phyloP scores from a whole-genome alignment of 2,797 vertebrate species.

The Artibeus jamaicensis region DNA sequence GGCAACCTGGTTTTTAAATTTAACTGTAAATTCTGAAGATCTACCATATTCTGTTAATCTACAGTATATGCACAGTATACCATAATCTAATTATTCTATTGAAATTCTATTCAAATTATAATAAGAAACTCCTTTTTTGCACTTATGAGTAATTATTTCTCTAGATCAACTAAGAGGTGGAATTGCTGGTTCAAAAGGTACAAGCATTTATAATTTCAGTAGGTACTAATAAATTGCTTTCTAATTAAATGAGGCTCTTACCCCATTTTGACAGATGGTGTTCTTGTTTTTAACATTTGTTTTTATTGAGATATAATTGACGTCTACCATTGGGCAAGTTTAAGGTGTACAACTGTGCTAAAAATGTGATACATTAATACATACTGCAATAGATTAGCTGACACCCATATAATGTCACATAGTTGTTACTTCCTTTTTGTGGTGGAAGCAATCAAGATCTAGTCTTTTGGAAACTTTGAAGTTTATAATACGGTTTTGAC shows the following conservation, averaged over 20 bases:
- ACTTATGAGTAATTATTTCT: background rate
- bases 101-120: background rate
- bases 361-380: too few relatives aligned
- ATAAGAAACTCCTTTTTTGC: background rate
- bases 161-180: background rate
- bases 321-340: too few relatives aligned
- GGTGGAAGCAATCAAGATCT: too few relatives aligned
- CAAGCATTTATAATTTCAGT: background rate
- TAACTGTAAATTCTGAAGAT: background rate
- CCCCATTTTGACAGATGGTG: background rate
- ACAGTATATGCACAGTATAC: background rate
- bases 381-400: too few relatives aligned
- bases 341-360: too few relatives aligned
- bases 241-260: background rate
- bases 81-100: background rate
- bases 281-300: too few relatives aligned
- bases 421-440: too few relatives aligned
- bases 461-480: too few relatives aligned
- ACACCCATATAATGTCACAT: too few relatives aligned
- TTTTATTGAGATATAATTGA: too few relatives aligned
- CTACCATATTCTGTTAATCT: background rate
- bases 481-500: too few relatives aligned
- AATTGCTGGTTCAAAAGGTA: constrained; percentile 2
- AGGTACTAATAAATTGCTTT: background rate
- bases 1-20: background rate